These are phyloP conservation scores for Plagodis pulveraria DNA, from an alignment of 2,888 invertebrate genomes.

Conservation along the genomic window DNA sequence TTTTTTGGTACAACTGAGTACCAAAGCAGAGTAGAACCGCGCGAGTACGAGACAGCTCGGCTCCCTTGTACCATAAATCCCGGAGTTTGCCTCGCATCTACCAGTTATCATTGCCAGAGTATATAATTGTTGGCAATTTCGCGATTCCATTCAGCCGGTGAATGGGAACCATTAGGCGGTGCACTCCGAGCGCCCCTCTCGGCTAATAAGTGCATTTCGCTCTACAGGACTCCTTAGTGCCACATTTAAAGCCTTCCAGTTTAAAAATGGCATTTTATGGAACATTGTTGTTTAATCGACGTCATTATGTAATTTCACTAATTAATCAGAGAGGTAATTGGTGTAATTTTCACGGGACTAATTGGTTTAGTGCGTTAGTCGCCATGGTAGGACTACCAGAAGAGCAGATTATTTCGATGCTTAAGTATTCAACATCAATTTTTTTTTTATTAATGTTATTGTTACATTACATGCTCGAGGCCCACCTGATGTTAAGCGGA, in stretches of 20 bases:
- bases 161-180: conserved; percentile 81
- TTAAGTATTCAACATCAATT: no score
- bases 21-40: conserved; percentile 4
- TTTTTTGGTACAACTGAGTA: background rate
- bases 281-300: conserved; percentile 39
- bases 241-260: conserved; percentile 71
- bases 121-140: conserved; percentile 84
- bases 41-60: conserved; percentile 32
- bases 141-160: conserved; percentile 79
- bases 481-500: no score
- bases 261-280: conserved; percentile 49
- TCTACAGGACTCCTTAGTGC: conserved; percentile 78
- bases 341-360: no score
- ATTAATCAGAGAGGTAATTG: conserved; percentile 29
- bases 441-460: no score
- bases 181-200: conserved; percentile 74
- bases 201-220: conserved; percentile 84
- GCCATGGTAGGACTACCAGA: no score
- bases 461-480: no score
- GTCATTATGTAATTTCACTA: conserved; percentile 37
- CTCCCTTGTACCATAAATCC: conserved; percentile 41
- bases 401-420: no score
- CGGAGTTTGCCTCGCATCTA: conserved; percentile 72
- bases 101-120: conserved; percentile 82
- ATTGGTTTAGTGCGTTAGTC: no score